Evolutionary conservation across 92 coral and sea anemone genomes (phyloP), one percentile per base, ranked within the genome.

Genomic region (Pocillopora grandis): DNA sequence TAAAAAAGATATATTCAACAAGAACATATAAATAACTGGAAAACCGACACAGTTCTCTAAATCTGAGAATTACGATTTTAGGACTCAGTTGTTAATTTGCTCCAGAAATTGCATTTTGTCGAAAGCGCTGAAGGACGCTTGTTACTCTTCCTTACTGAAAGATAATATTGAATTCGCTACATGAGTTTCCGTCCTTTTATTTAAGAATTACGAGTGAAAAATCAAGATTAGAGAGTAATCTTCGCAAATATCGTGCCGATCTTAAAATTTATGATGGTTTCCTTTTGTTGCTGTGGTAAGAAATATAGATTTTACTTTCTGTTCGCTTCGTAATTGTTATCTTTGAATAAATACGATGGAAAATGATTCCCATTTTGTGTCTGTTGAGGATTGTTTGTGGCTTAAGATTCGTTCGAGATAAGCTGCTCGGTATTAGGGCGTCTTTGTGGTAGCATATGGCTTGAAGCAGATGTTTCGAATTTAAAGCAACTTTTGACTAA

Each of bases 401-500:
- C 33, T 35, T 3, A 10, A 12, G 57, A 42, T 76, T 60, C 49
- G 33, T 36, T 76, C 31, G 48, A 18, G 57, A 75, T 13, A 70
- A 15, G 42, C 61, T 2, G 5, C 27, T 3, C 11, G 48, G 56
- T 23, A 1, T 75, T 17, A 12, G 12, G 2, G 35, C 63, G 37
- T 21, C 23, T 52, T 57, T 12, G 56, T 61, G 4, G 23, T 9
- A 17, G 63, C 49, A 57, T 15, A 42, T 21, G 57, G 78, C 48
- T 16, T 33, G 9, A 10, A 52, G 80, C 80, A 76, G 80, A 37
- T 76, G 80, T 76, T 76, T 76, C 17, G 68, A n/a, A 3, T 33
- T 42, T 57, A 58, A 58, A 58, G 79, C 80, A 31, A 58, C 80
- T 61, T 76, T 76, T 76, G 27, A 61, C 57, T 37, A 59, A 76